These are phyloP conservation scores for Corydoras sp. DNA, from an alignment of 2,113 vertebrate species.

Conservation along the genomic window DNA sequence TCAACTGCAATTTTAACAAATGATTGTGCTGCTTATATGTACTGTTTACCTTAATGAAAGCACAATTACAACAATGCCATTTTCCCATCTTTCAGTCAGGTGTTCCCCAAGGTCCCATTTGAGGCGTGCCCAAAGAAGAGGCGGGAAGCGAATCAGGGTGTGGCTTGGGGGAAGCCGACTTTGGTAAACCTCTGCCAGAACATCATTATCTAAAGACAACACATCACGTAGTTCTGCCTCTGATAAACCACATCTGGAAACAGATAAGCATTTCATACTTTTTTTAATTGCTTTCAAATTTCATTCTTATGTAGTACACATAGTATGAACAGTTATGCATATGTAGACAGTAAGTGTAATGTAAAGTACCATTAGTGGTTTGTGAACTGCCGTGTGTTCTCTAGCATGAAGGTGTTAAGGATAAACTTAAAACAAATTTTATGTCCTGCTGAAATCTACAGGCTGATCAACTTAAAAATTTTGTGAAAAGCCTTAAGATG, in stretches of 20 bases:
- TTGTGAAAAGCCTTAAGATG: too few species aligned
- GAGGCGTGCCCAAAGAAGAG: slow-evolving; percentile 71
- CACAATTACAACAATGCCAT: slow-evolving; percentile 54
- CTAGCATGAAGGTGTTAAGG: too few species aligned
- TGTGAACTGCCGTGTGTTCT: too few species aligned
- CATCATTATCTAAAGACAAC: slow-evolving; percentile 74
- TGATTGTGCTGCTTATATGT: too few species aligned
- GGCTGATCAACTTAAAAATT: too few species aligned
- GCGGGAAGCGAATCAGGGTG: slow-evolving; percentile 66
- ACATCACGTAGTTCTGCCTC: slow-evolving; percentile 75
- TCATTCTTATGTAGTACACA: too few species aligned
- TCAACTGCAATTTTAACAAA: too few species aligned
- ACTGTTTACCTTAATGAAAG: slow-evolving; percentile 63
- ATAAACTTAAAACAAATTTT: too few species aligned
- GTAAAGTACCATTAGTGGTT: too few species aligned
- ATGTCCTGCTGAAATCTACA: too few species aligned
- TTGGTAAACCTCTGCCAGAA: slow-evolving; percentile 70
- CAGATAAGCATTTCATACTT: not conserved
- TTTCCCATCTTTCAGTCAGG: slow-evolving; percentile 59
- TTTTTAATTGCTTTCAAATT: not conserved
- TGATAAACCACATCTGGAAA: slow-evolving; percentile 69
- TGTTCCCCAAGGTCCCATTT: slow-evolving; percentile 59
- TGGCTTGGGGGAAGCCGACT: slow-evolving; percentile 62
- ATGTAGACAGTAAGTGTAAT: too few species aligned
- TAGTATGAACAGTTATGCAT: too few species aligned